Evolutionary conservation across 2,888 invertebrate species (phyloP), one percentile per base, ranked within the genome.

Genomic region (Hirudinaria manillensis): DNA sequence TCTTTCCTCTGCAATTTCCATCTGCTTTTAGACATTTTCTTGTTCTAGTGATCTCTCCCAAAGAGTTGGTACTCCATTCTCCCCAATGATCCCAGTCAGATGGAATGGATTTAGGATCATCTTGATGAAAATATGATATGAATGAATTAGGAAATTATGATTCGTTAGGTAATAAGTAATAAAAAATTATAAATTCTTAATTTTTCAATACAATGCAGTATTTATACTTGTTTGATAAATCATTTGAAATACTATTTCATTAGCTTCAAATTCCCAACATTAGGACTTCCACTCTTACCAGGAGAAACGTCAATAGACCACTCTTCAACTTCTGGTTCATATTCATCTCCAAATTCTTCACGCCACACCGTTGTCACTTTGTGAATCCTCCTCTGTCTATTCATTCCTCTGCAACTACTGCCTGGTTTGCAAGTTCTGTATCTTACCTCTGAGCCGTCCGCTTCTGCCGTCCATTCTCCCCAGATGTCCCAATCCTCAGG

Each of bases 1-100:
- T 21, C n/a, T 27, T 61, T 21, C 73, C 73, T n/a, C 32, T 61
- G 61, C 73, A 73, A n/a, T 61, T 73, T 61, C 68, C 36, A n/a
- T 68, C 36, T 68, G 1, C 21, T 68, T 68, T 68, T 24, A 29
- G 10, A 68, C 68, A 68, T 34, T 68, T 68, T 68, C 68, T 32
- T 34, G 27, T 10, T 68, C 36, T 68, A 21, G n/a, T 68, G 7
- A 34, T 34, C 68, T 36, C 36, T 29, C 68, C 36, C 21, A 3
- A 10, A 2, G n/a, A n/a, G 36, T 32, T 34, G 13, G n/a, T 68
- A 6, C n/a, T 68, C 32, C 68, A 68, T 29, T 36, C 7, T 36
- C 68, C 68, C 68, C 68, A 68, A n/a, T 68, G 68, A 16, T 68
- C 68, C 68, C 68, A 68, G 21, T 68, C 68, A 68, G n/a, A 24